A percentile compares a stretch with the other conserved stretches of the same genome.
Conservation (phyloP, 2,888 invertebrate genomes). For the Trichogramma evanescens region DNA sequence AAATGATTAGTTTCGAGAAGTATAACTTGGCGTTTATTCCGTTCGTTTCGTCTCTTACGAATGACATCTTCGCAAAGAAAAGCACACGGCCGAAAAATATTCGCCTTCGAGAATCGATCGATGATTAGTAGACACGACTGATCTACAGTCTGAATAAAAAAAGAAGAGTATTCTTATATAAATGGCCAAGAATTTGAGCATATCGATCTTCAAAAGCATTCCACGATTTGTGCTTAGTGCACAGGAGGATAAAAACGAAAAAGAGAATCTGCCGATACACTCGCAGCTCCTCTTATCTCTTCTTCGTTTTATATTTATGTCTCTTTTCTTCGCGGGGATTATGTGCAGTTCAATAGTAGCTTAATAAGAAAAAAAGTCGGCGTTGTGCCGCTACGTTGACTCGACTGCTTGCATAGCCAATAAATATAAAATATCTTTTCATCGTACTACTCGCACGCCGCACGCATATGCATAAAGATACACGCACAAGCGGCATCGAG, state of each 20-base stretch:
- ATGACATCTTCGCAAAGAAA: too few species aligned
- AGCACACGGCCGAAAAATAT: constrained; percentile 23
- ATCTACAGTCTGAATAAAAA: neutral
- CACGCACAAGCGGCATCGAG: too few species aligned
- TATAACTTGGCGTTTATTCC: too few species aligned
- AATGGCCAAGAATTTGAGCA: constrained; percentile 32
- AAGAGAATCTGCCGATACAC: constrained; percentile 8
- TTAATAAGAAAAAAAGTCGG: too few species aligned
- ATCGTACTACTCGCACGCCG: neutral
- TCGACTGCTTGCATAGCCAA: neutral
- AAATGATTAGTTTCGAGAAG: too few species aligned
- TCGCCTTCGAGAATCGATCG: constrained; percentile 20
- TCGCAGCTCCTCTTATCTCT: constrained; percentile 2
- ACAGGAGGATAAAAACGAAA: too few species aligned
- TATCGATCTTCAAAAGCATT: constrained; percentile 24
- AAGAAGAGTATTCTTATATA: constrained; percentile 13
- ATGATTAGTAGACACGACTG: constrained; percentile 13
- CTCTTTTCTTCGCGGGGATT: too few species aligned
- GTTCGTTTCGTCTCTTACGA: too few species aligned
- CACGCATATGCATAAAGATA: too few species aligned
- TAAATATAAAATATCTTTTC: constrained; percentile 16
- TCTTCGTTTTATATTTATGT: neutral
- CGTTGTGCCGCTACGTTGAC: too few species aligned
- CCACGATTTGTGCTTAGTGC: too few species aligned
- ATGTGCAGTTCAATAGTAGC: too few species aligned